Percentiles rank a stretch among this genome's conserved stretches.
These are phyloP conservation scores for Hyposoter didymator DNA, from an alignment of 2,888 invertebrate genomes.

Conservation along the genomic window DNA sequence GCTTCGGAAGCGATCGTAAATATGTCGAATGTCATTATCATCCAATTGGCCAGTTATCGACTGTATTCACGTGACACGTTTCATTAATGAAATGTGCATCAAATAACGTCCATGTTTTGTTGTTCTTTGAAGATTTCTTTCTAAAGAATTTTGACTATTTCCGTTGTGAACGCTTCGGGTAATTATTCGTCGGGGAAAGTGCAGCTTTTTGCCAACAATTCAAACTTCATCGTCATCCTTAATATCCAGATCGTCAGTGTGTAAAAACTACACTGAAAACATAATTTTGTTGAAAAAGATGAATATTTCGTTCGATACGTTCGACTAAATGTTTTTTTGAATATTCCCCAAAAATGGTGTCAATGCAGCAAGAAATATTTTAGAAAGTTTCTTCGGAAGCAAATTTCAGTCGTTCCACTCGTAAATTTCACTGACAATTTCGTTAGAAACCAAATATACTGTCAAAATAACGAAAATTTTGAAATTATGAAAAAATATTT, in stretches of 20 bases:
- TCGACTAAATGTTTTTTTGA: no score
- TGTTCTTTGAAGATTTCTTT: neutral
- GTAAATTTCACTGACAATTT: no score
- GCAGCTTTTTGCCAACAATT: neutral
- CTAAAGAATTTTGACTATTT: neutral
- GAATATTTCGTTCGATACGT: no score
- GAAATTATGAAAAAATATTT: no score
- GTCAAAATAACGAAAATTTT: no score
- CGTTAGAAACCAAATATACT: no score
- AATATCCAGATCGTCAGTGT: neutral
- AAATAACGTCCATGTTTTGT: neutral
- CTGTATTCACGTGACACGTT: neutral
- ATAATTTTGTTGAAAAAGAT: no score
- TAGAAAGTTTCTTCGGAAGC: no score
- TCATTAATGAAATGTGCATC: neutral
- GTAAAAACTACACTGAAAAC: no score
- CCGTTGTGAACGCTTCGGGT: neutral
- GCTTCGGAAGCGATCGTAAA: conserved; percentile 7
- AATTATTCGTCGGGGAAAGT: neutral
- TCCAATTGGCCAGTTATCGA: neutral
- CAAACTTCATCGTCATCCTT: neutral
- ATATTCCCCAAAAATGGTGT: no score
- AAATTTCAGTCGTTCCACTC: no score
- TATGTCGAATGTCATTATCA: conserved; percentile 4
- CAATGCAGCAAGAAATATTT: no score